phyloP scores from a whole-genome alignment of 1,140 invertebrate genomes.

The Lutraria rhynchaena region DNA sequence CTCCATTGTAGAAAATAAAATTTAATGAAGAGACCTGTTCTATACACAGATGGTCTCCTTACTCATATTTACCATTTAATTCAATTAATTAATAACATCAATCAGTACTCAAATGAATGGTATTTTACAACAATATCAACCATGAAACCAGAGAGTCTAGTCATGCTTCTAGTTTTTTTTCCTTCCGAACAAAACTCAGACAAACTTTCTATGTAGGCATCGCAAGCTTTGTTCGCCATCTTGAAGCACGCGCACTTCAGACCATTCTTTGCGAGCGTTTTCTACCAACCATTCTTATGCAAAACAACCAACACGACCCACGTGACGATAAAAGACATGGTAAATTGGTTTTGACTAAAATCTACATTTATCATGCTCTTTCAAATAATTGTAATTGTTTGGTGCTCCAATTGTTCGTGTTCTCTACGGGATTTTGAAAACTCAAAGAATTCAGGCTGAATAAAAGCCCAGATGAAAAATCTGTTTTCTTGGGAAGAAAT shows the following conservation, averaged over 20 bases:
- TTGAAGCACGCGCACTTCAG: slow-evolving; percentile 6
- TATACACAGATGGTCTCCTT: no score
- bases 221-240: background rate
- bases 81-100: no score
- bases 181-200: no score
- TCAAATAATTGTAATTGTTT: slow-evolving; percentile 61
- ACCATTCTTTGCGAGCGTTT: slow-evolving; percentile 1
- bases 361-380: slow-evolving; percentile 55
- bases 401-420: slow-evolving; percentile 43
- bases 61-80: no score
- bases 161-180: no score
- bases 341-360: slow-evolving; percentile 59
- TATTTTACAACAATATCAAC: no score
- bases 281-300: slow-evolving; percentile 29
- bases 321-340: slow-evolving; percentile 49
- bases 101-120: no score
- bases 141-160: no score
- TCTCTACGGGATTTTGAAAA: slow-evolving; percentile 33
- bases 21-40: no score
- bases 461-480: slow-evolving; percentile 57
- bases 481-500: slow-evolving; percentile 58
- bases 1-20: no score
- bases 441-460: slow-evolving; percentile 53
- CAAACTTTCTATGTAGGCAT: no score
- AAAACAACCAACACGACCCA: slow-evolving; percentile 35